Base-by-base conservation (phyloP, 2,888 invertebrate genomes). In the Xestobium rufovillosum region DNA sequence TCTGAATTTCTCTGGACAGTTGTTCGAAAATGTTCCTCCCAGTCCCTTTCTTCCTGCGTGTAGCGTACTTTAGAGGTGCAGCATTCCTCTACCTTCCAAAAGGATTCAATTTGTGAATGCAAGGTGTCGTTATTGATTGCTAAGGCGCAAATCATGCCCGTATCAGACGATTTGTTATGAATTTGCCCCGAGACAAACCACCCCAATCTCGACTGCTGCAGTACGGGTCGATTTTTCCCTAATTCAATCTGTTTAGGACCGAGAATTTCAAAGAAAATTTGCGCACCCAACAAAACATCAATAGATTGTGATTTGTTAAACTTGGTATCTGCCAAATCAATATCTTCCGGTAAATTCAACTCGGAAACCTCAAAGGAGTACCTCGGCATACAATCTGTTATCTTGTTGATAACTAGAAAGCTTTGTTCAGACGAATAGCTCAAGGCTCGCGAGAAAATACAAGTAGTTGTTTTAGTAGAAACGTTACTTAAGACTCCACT, bases 321-420 rank as follows among this genome's bases (percentile, higher is more conserved):
- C 9, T 15, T 12, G 1, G 36, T 28, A 31, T 36, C 36, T 10
- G 36, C 36, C 6, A 36, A 10, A 2, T n/a, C 31, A 11, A 36
- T 36, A 2, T 19, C 14, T 15, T 12, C 4, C 2, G 36, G 32
- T 16, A 36, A 3, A 6, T 14, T 15, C 4, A 36, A 10, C 10
- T 9, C 10, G 6, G 15, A 10, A 4, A 11, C 16, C 2, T 17
- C 9, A 9, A 36, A 15, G 14, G 31, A 10, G 11, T 12, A 3
- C 12, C 13, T 11, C n/a, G 36, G 36, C 4, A 36, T n/a, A 15
- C 17, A 6, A 14, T 10, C 13, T 14, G 36, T 36, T 15, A 36
- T 36, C 14, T 34, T 14, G 4, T 28, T 28, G 8, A 33, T 36
- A n/a, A n/a, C n/a, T n/a, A n/a, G n/a, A n/a, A n/a, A n/a, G n/a